Evolutionary conservation across 2,797 vertebrate species (phyloP).

Genomic region (Falco novaeseelandiae): DNA sequence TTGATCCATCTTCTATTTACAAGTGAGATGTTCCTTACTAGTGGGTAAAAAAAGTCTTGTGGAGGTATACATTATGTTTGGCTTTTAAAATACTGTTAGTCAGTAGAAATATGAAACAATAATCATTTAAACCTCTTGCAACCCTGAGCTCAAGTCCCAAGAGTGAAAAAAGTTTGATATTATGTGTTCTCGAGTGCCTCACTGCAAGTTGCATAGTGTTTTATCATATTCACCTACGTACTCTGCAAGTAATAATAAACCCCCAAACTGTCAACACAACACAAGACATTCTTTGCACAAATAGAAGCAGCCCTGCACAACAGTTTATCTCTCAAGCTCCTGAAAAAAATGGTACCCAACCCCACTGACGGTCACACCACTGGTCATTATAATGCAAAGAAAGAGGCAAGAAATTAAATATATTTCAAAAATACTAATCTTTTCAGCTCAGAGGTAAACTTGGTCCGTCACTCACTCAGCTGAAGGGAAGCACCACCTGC

Average conservation of each 20-base stretch:
- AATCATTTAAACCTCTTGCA: background rate
- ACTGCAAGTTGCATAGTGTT: background rate
- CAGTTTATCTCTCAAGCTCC: background rate
- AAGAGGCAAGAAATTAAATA: background rate
- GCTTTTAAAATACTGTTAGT: background rate
- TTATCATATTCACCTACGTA: background rate
- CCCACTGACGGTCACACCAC: background rate
- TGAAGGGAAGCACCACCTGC: background rate
- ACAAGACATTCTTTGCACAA: background rate
- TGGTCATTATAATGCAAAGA: background rate
- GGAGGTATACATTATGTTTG: background rate
- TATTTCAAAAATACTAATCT: background rate
- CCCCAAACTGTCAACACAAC: background rate
- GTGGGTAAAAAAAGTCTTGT: background rate
- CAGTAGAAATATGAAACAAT: background rate
- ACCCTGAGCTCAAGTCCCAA: background rate
- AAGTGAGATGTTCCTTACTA: background rate
- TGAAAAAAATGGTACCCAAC: background rate
- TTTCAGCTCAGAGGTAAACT: background rate
- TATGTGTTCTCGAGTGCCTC: background rate
- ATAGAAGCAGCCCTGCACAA: background rate
- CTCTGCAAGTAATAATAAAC: background rate
- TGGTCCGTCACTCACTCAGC: background rate
- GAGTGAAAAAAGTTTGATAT: background rate
- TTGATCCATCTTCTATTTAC: background rate